These are phyloP conservation scores for Gopherus evgoodei DNA, from an alignment of 2,113 vertebrate genomes.

Conservation along the genomic window DNA sequence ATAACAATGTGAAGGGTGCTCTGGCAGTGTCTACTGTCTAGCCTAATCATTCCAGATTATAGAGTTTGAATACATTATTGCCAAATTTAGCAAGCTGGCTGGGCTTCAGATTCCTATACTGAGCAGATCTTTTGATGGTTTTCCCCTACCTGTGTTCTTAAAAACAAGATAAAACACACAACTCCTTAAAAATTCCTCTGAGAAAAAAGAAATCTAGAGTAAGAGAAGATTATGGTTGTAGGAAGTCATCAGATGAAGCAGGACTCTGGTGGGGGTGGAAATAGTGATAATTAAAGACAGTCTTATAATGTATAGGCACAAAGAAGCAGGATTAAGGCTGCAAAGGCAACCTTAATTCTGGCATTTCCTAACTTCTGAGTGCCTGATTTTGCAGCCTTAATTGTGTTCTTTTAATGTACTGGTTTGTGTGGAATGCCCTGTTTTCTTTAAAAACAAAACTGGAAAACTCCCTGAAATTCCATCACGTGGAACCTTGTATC, in stretches of 20 bases:
- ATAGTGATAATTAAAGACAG: not conserved
- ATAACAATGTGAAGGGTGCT: not conserved
- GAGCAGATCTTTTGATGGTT: too few relatives aligned
- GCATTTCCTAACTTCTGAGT: too few relatives aligned
- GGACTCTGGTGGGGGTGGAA: not conserved
- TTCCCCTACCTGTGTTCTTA: too few relatives aligned
- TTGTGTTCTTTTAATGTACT: too few relatives aligned
- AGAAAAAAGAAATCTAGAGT: not conserved
- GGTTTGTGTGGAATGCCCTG: too few relatives aligned
- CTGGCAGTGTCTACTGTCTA: not conserved
- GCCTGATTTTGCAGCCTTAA: too few relatives aligned
- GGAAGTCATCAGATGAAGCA: not conserved
- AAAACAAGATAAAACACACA: not conserved
- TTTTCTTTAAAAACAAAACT: too few relatives aligned
- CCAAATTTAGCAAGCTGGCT: not conserved
- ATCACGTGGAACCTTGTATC: too few relatives aligned
- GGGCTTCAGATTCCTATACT: not conserved
- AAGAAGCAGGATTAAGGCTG: too few relatives aligned
- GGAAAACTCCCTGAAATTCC: too few relatives aligned
- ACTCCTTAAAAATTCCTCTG: not conserved
- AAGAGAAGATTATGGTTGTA: not conserved
- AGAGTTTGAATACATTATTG: not conserved
- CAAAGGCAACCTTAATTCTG: not conserved
- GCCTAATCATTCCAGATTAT: not conserved
- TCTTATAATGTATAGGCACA: not conserved